Conservation (phyloP, 2,888 invertebrate species). For the Toxonevra muliebris region DNA sequence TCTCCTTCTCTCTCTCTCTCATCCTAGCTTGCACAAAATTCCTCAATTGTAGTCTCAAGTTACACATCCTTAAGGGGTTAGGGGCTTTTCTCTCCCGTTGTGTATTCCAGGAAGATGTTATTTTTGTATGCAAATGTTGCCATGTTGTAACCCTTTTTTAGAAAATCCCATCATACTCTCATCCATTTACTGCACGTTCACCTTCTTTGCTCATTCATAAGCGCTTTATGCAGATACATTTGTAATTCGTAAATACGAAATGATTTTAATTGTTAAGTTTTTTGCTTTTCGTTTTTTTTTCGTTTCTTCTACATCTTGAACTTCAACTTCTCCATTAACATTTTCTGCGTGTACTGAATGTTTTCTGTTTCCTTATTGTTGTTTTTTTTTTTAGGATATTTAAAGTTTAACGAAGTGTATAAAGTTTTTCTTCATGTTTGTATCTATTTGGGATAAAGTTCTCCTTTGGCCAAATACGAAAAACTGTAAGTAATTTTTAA, state of each 20-base stretch:
- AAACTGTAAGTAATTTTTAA: constrained; percentile 47
- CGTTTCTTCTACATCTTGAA: neutral
- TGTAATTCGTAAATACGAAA: constrained; percentile 44
- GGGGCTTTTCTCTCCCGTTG: constrained; percentile 4
- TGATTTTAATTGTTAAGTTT: constrained; percentile 58
- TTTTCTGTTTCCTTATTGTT: constrained; percentile 14
- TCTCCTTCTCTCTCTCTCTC: neutral
- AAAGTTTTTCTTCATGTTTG: constrained; percentile 45
- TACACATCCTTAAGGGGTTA: constrained; percentile 21
- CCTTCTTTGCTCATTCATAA: neutral
- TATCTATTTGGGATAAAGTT: constrained; percentile 22
- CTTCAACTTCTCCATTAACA: constrained; percentile 14
- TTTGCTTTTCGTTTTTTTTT: constrained; percentile 28
- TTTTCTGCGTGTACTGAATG: constrained; percentile 4
- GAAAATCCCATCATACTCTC: constrained; percentile 2
- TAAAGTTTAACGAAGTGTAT: constrained; percentile 58
- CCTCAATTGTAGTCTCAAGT: constrained; percentile 27
- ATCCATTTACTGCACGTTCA: neutral
- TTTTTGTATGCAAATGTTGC: constrained; percentile 55
- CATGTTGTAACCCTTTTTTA: constrained; percentile 24
- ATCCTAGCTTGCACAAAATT: constrained; percentile 13
- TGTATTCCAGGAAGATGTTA: constrained; percentile 31
- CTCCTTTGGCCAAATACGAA: constrained; percentile 28
- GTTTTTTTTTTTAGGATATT: constrained; percentile 27
- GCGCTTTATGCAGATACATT: constrained; percentile 29